Evolutionary conservation across 2,113 vertebrate species (phyloP).

Genomic region (Neogale vison): DNA sequence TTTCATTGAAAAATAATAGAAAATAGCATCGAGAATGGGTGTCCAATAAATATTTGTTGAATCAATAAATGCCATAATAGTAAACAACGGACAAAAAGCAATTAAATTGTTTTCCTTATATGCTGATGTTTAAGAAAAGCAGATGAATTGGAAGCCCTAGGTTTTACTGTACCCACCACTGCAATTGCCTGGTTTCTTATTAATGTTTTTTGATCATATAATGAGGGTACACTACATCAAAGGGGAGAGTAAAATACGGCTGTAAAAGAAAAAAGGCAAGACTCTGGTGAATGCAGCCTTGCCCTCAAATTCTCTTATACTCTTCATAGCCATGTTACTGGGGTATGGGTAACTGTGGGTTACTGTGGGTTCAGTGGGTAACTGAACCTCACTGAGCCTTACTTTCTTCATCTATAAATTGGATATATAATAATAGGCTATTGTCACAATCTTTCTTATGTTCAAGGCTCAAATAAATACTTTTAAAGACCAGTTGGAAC

Average conservation of each 20-base stretch:
- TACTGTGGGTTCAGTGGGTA: too few relatives aligned
- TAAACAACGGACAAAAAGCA: not conserved
- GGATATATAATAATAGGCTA: not conserved
- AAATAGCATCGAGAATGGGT: not conserved
- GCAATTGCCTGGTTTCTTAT: not conserved
- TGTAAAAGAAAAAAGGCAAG: not conserved
- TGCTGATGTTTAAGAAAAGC: conserved; percentile 20
- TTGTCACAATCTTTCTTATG: not conserved
- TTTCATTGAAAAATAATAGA: not conserved
- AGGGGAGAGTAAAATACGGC: not conserved
- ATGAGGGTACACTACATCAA: not conserved
- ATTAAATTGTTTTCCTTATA: not conserved
- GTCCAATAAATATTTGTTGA: not conserved
- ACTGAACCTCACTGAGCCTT: not conserved
- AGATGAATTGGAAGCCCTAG: not conserved
- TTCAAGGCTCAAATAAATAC: not conserved
- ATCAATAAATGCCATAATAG: not conserved
- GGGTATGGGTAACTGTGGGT: too few relatives aligned
- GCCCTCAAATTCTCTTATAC: not conserved
- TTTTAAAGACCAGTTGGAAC: not conserved
- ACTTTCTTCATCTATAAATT: not conserved
- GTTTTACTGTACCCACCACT: not conserved
- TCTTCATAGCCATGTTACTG: not conserved
- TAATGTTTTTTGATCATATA: not conserved
- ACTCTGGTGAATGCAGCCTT: not conserved